Percentiles rank a stretch among this genome's conserved stretches.
Conservation (phyloP, 2,113 vertebrate species). For the Syrmaticus mikado region DNA sequence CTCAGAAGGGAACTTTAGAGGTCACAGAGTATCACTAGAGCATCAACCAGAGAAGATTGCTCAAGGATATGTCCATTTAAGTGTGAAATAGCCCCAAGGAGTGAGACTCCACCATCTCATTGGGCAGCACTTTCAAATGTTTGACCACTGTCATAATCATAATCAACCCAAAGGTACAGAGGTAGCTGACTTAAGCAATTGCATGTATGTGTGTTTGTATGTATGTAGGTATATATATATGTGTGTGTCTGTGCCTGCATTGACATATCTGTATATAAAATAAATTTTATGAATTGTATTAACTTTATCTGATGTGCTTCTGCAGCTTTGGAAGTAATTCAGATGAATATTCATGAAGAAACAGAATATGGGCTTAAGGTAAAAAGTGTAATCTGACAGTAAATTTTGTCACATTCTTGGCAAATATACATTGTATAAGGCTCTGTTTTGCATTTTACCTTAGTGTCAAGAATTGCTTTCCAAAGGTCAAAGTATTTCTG, state of each 20-base stretch:
- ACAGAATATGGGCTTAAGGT: slow-evolving; percentile 85
- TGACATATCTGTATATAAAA: not conserved
- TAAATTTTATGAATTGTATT: not conserved
- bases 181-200: not conserved
- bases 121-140: not conserved
- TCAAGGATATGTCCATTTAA: not conserved
- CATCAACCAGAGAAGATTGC: not conserved
- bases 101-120: not conserved
- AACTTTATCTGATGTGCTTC: slow-evolving; percentile 40
- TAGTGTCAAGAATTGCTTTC: slow-evolving; percentile 83
- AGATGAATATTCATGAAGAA: slow-evolving; percentile 76
- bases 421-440: not conserved
- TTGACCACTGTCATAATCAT: not conserved
- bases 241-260: not conserved
- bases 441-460: slow-evolving; percentile 19
- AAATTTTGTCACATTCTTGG: slow-evolving; percentile 9
- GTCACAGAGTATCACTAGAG: not conserved
- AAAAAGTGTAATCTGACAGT: slow-evolving; percentile 35
- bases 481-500: slow-evolving; percentile 83
- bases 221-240: not conserved
- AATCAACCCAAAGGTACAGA: too few relatives aligned
- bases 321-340: slow-evolving; percentile 87
- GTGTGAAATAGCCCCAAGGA: not conserved
- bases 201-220: not conserved
- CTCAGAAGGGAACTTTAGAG: not conserved